Percentiles rank a stretch among this genome's conserved stretches.
phyloP scores from a whole-genome alignment of 1,140 invertebrate species.

The Frieseomelitta varia region DNA sequence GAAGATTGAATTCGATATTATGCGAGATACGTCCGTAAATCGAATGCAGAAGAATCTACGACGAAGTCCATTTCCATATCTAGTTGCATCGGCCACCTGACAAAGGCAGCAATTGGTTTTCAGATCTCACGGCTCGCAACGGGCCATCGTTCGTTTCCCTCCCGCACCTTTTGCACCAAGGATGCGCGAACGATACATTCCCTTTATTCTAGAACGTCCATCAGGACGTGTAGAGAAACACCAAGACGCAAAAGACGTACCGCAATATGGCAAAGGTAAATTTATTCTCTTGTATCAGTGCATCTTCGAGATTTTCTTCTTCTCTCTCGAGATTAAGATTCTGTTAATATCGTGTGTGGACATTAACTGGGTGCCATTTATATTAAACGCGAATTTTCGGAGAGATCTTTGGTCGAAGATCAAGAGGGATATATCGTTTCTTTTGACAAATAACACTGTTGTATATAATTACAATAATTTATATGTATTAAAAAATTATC shows the following conservation, averaged over 20 bases:
- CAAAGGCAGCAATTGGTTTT: constrained; percentile 36
- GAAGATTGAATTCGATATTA: background rate
- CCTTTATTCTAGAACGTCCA: background rate
- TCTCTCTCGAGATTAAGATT: no score
- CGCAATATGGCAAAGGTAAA: background rate
- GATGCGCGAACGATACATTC: background rate
- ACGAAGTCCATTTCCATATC: constrained; percentile 19
- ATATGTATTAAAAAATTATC: no score
- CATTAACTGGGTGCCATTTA: no score
- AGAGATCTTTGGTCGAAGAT: no score
- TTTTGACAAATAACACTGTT: no score
- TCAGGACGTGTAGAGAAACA: background rate
- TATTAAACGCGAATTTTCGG: no score
- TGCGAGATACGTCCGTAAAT: background rate
- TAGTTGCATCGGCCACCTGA: constrained; percentile 10
- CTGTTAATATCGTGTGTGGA: no score
- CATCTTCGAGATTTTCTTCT: no score
- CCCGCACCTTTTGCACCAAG: background rate
- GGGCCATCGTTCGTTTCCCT: background rate
- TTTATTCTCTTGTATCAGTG: no score
- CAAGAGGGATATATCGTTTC: no score
- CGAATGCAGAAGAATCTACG: background rate
- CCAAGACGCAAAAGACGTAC: background rate
- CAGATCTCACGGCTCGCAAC: constrained; percentile 2
- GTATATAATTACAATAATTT: no score